Conservation (phyloP, 2,797 vertebrate genomes). For the Spinus pinus region DNA sequence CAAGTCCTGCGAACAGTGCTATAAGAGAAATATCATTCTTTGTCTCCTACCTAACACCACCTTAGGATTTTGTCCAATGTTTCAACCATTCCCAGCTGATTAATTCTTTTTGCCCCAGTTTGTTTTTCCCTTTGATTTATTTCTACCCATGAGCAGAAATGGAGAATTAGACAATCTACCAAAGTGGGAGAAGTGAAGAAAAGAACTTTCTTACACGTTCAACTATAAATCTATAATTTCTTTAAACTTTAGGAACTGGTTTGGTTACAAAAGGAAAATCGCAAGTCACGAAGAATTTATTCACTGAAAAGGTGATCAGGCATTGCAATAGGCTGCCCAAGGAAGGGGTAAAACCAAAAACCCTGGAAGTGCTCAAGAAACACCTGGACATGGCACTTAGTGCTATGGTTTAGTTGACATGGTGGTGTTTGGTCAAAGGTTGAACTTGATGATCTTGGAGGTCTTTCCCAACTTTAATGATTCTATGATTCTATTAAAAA, state of each 20-base stretch:
- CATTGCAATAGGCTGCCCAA: neutral
- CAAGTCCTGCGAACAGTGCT: neutral
- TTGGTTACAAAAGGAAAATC: neutral
- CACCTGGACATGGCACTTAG: accelerated
- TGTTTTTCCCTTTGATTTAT: neutral
- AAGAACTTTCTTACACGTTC: neutral
- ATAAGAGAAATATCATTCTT: neutral
- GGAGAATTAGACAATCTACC: neutral
- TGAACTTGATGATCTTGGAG: neutral
- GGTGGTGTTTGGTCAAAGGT: neutral
- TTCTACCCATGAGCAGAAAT: neutral
- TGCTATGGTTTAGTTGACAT: neutral
- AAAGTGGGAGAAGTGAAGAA: neutral
- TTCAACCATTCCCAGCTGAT: neutral
- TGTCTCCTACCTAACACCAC: neutral
- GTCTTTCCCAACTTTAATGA: neutral
- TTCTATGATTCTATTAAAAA: neutral
- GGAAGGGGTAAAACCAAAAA: neutral
- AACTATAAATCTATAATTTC: neutral
- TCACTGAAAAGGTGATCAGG: neutral
- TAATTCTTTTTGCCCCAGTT: neutral
- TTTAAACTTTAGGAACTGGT: neutral
- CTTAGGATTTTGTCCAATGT: neutral
- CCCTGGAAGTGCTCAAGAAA: neutral
- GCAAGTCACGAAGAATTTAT: neutral